phyloP scores from a whole-genome alignment of 1,140 invertebrate genomes.

The Conus betulinus region DNA sequence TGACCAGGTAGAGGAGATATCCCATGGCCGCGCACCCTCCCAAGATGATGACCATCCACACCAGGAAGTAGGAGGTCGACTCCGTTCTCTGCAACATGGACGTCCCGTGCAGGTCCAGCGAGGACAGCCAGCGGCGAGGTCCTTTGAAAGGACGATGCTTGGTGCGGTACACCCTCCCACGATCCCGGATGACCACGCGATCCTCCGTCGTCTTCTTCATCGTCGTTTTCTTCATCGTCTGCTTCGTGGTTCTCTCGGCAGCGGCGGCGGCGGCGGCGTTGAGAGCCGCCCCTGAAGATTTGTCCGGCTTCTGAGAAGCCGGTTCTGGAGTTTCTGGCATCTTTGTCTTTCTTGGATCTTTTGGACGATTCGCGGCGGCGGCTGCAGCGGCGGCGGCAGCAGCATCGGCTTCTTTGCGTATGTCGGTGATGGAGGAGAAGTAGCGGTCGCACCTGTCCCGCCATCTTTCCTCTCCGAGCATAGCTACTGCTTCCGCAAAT shows the following conservation, averaged over 20 bases:
- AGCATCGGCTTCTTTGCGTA: not conserved
- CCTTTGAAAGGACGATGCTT: not conserved
- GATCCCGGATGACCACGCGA: not conserved
- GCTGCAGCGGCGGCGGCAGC: not conserved
- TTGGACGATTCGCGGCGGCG: not conserved
- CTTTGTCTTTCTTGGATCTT: not conserved
- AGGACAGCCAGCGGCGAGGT: not conserved
- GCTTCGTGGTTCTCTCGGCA: not conserved
- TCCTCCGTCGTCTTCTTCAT: constrained; percentile 12
- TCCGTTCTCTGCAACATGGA: constrained; percentile 11
- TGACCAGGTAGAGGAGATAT: not conserved
- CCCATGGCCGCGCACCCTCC: not conserved
- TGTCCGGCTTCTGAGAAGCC: not conserved
- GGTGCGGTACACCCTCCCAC: not conserved
- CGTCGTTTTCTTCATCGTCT: not conserved
- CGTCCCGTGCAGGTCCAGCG: not conserved
- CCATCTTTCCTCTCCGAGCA: constrained; percentile 11
- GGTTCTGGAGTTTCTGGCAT: not conserved
- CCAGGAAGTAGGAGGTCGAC: not conserved
- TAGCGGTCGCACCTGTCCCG: constrained; percentile 11
- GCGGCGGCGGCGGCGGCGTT: not conserved
- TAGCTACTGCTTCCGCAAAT: not conserved
- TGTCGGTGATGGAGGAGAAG: constrained; percentile 19
- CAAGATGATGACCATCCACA: not conserved
- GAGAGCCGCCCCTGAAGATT: not conserved